Evolutionary conservation across 2,888 invertebrate species (phyloP).

Genomic region (Chymomyza procnemis): DNA sequence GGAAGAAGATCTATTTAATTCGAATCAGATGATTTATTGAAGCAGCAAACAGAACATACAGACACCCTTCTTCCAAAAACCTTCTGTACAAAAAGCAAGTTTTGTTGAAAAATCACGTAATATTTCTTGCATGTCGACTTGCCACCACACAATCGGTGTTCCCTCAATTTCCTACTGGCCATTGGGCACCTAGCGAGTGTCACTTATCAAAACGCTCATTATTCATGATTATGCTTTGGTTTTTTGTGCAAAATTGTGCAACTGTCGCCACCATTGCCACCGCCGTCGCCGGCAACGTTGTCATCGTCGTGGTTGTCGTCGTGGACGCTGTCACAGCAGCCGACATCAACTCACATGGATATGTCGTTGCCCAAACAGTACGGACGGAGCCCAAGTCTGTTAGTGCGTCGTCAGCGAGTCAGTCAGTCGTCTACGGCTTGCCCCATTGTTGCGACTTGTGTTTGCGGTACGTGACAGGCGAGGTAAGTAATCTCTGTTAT

Average conservation of each 20-base stretch:
- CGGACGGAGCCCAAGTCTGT: slow-evolving; percentile 11
- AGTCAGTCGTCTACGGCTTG: not conserved
- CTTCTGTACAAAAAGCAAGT: too few relatives aligned
- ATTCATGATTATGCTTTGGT: slow-evolving; percentile 76
- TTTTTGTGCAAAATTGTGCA: slow-evolving; percentile 75
- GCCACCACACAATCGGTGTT: not conserved
- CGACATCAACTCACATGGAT: slow-evolving; percentile 24
- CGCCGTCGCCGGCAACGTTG: not conserved
- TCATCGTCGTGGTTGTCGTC: slow-evolving; percentile 17
- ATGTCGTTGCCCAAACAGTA: slow-evolving; percentile 17
- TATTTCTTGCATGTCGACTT: too few relatives aligned
- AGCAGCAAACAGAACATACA: too few relatives aligned
- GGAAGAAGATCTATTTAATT: too few relatives aligned
- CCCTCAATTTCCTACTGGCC: slow-evolving; percentile 60
- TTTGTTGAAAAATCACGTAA: too few relatives aligned
- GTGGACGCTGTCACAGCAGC: slow-evolving; percentile 21
- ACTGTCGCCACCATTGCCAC: too few relatives aligned
- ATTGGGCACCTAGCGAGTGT: slow-evolving; percentile 58
- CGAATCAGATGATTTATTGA: too few relatives aligned
- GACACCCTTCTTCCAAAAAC: too few relatives aligned
- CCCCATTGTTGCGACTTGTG: not conserved
- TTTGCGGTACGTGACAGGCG: slow-evolving; percentile 4
- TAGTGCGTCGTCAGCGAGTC: slow-evolving; percentile 11
- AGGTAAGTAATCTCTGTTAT: slow-evolving; percentile 5
- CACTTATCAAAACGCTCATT: slow-evolving; percentile 73